Evolutionary conservation across 2,113 vertebrate genomes (phyloP), one percentile per base, ranked within the genome.

Genomic region (Mirza zaza): DNA sequence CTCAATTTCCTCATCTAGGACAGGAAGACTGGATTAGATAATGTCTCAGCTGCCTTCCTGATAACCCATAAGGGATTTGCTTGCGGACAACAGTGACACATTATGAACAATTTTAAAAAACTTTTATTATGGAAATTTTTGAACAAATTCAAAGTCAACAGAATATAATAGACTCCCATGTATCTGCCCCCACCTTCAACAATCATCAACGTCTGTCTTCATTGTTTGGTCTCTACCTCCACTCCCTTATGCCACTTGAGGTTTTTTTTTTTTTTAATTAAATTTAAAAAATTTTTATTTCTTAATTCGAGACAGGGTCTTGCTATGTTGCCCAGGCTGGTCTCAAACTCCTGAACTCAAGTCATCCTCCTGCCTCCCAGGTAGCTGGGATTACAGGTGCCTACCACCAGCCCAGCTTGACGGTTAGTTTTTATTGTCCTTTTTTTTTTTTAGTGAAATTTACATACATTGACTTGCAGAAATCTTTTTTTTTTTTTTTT

Each of bases 11-110:
- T 95, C 90, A 15, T 77, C 71, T 81, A 2, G 50, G 73, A 87
- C 87, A 83, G 87, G 92, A 97, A 92, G 48, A 36, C 87, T n/a
- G 52, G 93, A 92, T 96, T 92, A 97, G 94, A 95, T 96, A 92
- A 86, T 6, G 32, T 65, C 67, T 79, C 34, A n/a, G 20, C 61
- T n/a, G 45, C 81, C 76, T 87, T 90, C 73, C 84, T 65, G 81
- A 87, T 87, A 94, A 95, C 59, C 67, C 18, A 8, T 81, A 80
- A 89, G 20, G 48, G 63, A 94, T 94, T 75, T 89, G 68, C 61
- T 71, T 36, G 10, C 82, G 76, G 80, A 94, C 42, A 39, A 39
- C 34, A 3, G 73, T 79, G 90, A 75, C 42, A 32, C 39, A 15
- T 68, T 4, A 50, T 3, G 6, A 73, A 82, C 48, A 52, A 48